Base-by-base conservation (phyloP, 2,797 vertebrate genomes). In the Liasis olivaceus region DNA sequence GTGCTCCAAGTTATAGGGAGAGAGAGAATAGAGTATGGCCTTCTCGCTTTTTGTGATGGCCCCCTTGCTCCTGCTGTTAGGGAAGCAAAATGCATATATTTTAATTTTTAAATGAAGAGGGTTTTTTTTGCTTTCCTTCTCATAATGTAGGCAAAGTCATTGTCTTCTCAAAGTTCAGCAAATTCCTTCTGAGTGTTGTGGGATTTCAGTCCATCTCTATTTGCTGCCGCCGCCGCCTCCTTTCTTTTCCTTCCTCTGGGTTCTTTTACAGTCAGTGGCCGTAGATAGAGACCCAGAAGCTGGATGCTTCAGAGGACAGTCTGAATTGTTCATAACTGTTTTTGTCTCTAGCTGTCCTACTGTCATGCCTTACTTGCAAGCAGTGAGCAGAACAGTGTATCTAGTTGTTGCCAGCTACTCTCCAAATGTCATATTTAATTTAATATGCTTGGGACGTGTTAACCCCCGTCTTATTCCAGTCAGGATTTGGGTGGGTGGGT, bases 251-350 rank as follows among this genome's bases (percentile, higher is more conserved):
- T 59, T 51, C 15, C 0, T 87, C 84, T 77, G 85, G 13, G 3
- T n/a, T 93, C 90, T 93, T 63, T 90, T 93, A 72, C 88, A 90
- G 66, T 17, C 22, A 69, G 28, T 93, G 5, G 4, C 13, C 60
- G 84, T 90, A 81, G 86, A 2, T 88, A 36, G 51, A 90, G 60
- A 59, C 89, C 15, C 5, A 88, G 26, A 11, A 94, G 13, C 31
- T 90, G 13, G 1, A 91, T n/a, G 1, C 15, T 24, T 13, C 93
- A 66, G 58, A 60, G 54, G 8, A 62, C 2, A 31, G 0, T n/a
- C 87, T 90, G 28, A 64, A 17, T 87, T 84, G 9, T 4, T 13
- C 36, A 24, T 88, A n/a, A 56, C 66, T 89, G 51, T 26, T 9
- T 24, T n/a, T 90, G 31, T 1, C 69, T 90, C 26, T 85, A 20